Evolutionary conservation across 2,113 vertebrate genomes (phyloP), one percentile per base, ranked within the genome.

Genomic region (Psilopogon haemacephalus): DNA sequence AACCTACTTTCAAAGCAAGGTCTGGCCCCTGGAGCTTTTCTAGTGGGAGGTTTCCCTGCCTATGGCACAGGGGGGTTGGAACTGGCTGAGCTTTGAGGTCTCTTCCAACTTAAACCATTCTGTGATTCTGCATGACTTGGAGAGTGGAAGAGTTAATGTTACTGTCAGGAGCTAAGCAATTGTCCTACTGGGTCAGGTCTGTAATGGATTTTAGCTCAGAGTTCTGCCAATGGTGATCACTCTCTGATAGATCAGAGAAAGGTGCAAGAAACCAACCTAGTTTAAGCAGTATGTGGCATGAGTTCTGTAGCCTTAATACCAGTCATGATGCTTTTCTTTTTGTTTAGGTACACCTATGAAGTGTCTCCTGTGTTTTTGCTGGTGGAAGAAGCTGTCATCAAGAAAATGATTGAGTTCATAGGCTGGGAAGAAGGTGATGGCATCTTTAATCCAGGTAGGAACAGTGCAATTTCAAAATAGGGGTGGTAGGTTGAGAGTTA

Each of bases 401-500:
- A 96, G 96, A 98, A 98, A 97, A 98, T 98, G 98, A 98, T 98
- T 83, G 98, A 98, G 95, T 97, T 98, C 81, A 75, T 99, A 87
- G 98, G 98, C 82, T 99, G 98, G 98, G 93, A 98, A 94, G 97
- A 98, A 93, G 98, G 98, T 44, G 98, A 99, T 94, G 98, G 98
- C 52, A 98, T 99, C 97, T 99, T 99, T 97, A 98, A 98, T 65
- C 97, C 98, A 98, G 98, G 98, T 99, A 96, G 96, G 94, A 92
- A 52, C 44, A 38, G 37, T 50, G 70, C 46, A 58, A 50, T 71
- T 73, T 91, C 42, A 33, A 50, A 7, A 4, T 58, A n/a, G n/a
- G n/a, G n/a, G n/a, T n/a, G n/a, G n/a, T n/a, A n/a, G n/a, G n/a
- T n/a, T n/a, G n/a, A n/a, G n/a, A n/a, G n/a, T n/a, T n/a, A n/a